phyloP scores from a whole-genome alignment of 2,113 vertebrate genomes.

The Talpa occidentalis region DNA sequence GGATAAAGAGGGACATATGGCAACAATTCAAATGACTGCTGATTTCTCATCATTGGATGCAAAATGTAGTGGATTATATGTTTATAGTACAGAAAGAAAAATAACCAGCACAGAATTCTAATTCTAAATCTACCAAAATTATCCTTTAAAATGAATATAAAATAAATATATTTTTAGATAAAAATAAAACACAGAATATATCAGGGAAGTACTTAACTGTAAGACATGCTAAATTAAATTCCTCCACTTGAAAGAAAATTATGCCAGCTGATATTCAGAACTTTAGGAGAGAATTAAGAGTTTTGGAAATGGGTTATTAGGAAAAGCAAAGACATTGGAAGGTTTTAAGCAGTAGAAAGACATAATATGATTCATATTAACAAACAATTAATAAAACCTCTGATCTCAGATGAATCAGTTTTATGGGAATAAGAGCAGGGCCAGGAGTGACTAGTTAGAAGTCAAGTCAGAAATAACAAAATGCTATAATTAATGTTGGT shows the following conservation, averaged over 20 bases:
- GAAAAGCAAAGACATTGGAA: background rate
- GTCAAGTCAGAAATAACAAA: background rate
- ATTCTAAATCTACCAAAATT: background rate
- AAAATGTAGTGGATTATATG: background rate
- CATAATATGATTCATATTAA: background rate
- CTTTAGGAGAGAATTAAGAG: background rate
- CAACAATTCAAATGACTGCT: background rate
- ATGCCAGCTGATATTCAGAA: background rate
- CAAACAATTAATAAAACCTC: background rate
- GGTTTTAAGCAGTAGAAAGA: background rate
- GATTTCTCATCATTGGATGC: background rate
- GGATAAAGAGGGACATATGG: rapidly evolving
- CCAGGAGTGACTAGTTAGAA: background rate
- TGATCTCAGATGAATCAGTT: background rate
- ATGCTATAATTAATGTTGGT: background rate
- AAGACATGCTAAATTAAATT: background rate
- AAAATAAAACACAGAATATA: background rate
- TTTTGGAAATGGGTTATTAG: background rate
- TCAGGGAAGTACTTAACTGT: background rate
- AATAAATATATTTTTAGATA: background rate
- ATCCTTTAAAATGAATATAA: background rate
- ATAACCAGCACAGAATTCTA: background rate
- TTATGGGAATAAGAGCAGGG: background rate
- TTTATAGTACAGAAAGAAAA: background rate
- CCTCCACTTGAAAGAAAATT: background rate